Base-by-base conservation (phyloP, 2,888 invertebrate genomes). In the Apotomis turbidana region DNA sequence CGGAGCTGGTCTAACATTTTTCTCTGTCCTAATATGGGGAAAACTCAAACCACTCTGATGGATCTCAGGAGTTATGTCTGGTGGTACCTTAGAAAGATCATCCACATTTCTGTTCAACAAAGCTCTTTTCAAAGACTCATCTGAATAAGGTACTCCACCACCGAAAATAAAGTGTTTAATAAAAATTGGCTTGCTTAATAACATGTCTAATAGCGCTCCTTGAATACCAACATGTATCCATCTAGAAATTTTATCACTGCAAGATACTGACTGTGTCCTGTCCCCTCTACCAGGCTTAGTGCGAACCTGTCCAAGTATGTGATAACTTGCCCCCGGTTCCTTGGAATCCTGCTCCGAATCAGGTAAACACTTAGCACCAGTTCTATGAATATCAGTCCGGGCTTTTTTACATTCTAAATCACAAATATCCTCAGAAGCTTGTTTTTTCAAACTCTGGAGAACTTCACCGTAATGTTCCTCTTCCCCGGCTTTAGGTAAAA, bases 281-380 rank as follows among this genome's bases (percentile, higher is more conserved):
- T 97, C 96, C 0, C 99, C 99, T 81, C 98, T 94, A 0, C 98
- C 98, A 44, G 98, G 98, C 88, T 99, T 99, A 0, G 96, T 98
- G 71, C 98, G 94, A 9, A 97, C 94, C 78, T 95, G 95, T 44
- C 97, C 96, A 12, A 95, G 83, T 60, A 94, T 85, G 83, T 98
- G 97, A 84, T 96, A 96, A 76, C 85, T 83, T 64, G 83, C 81
- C 0, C 97, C 96, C 12, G 93, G 83, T 60, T 87, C 81, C 79
- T 91, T 94, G 9, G 90, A 85, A 89, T 97, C 97, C 81, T 95
- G 90, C 60, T 83, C 83, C 62, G 83, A 79, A 69, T 94, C 72
- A 15, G 87, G 85, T 38, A 95, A 91, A 83, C 98, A 96, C 90
- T 98, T 99, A 8, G 98, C 99, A n/a, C 99, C 99, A 3, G 99